Base-by-base conservation (phyloP, 2,113 vertebrate genomes). In the Xenopus laevis region DNA sequence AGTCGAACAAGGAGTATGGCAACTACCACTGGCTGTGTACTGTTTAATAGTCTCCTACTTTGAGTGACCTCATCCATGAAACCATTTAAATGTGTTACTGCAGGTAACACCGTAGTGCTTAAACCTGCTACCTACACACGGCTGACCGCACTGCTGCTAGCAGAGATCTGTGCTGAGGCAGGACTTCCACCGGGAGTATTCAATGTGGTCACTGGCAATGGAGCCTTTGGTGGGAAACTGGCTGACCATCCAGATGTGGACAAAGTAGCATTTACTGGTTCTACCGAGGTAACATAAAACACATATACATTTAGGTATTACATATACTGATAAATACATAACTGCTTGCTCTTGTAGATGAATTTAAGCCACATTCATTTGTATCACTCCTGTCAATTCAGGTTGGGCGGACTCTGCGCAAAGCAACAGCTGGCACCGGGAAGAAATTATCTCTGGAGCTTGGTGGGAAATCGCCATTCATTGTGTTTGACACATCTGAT, bases 31-130 rank as follows among this genome's bases (percentile, higher is more conserved):
- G 23, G 4, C 23, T 27, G 23, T 27, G 23, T 27, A 2, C 4
- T 27, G 23, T 27, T 27, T 27, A 1, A 27, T 4, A 27, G 4
- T 27, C 23, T 27, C 47, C 47, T 10, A 50, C 2, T 50, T 13
- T 50, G 11, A 50, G 1, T 50, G 47, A 16, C 47, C 11, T 50
- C 4, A 16, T 50, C 21, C 9, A 61, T 23, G 4, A 3, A 23
- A 23, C 30, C 8, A 61, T 15, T 40, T 65, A n/a, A n/a, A n/a
- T n/a, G 17, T 27, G 1, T 2, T 7, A 13, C 10, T 63, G 27
- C 75, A 90, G 88, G 88, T 57, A 88, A 88, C 67, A 87, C 87
- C 0, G 81, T 87, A 33, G 85, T 90, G 46, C 68, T 81, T 44
- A 82, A 87, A 0, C 79, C 82, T 0, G 80, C 80, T 20, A 77